Evolutionary conservation across 1,140 invertebrate species (phyloP), one percentile per base, ranked within the genome.

Genomic region (Macrocentrus cingulum): DNA sequence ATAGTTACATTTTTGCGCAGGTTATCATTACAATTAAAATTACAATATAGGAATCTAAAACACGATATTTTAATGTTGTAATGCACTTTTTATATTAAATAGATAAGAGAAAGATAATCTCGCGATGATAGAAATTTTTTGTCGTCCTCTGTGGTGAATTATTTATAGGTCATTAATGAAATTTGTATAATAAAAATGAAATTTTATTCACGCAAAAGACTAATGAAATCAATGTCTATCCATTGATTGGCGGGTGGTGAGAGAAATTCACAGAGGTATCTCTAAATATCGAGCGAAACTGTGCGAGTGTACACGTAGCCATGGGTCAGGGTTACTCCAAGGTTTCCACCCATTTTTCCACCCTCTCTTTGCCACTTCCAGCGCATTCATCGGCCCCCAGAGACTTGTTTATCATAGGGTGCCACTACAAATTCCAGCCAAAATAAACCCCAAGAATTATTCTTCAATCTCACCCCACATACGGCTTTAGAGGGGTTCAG

Each of bases 271-370:
- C 34, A 36, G 49, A 51, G 32, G 22, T 51, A 20, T 32, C 16
- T 32, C 25, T 51, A 51, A 51, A 51, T 51, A 51, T 25, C 49
- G 15, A 51, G 32, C 18, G 32, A 36, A 36, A 32, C 18, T 39
- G 32, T 22, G 32, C 18, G 32, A 18, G 32, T 25, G 16, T 51
- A 22, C 37, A 41, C 46, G 37, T 50, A 37, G 48, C 22, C 48
- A 50, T 57, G 55, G 55, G 46, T 57, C 55, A 57, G 55, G 55
- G 55, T 57, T 57, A 57, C 55, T 57, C 55, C 46, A 57, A 57
- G 46, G 55, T 29, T 57, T 48, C 46, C 45, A 23, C 55, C 46
- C 48, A 48, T 49, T 57, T 50, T 48, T 50, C 46, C 46, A n/a
- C 34, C 45, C 37, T 7, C 20, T 19, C 34, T 49, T 56, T 41